Evolutionary conservation across 2,797 vertebrate species (phyloP).

Genomic region (Carapus acus): DNA sequence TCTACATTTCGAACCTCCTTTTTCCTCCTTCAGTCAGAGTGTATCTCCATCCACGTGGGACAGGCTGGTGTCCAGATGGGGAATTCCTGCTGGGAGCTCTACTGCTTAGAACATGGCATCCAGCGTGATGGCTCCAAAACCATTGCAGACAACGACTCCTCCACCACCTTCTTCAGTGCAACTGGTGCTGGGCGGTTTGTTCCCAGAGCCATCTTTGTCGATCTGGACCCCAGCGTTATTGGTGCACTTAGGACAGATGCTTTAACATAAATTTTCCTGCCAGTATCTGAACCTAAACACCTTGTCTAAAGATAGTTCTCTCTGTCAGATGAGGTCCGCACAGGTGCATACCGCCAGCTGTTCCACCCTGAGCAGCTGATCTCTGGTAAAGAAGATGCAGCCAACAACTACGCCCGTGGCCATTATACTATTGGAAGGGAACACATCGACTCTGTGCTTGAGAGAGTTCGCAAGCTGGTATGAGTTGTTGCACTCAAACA

Average conservation of each 20-base stretch:
- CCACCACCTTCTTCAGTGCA: slow-evolving; percentile 80
- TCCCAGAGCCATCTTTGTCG: slow-evolving; percentile 78
- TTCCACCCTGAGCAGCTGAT: slow-evolving; percentile 80
- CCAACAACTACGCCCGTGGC: slow-evolving; percentile 77
- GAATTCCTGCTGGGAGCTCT: slow-evolving; percentile 80
- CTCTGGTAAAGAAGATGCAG: slow-evolving; percentile 76
- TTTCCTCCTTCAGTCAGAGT: slow-evolving; percentile 67
- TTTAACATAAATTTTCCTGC: too few relatives aligned
- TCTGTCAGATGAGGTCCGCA: slow-evolving; percentile 69
- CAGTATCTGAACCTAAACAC: too few relatives aligned
- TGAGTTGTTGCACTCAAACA: background rate
- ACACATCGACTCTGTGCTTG: slow-evolving; percentile 73
- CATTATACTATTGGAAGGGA: slow-evolving; percentile 81
- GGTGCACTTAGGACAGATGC: slow-evolving; percentile 56
- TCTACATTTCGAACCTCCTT: background rate
- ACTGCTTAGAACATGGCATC: slow-evolving; percentile 78
- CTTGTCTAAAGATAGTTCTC: too few relatives aligned
- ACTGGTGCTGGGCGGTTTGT: slow-evolving; percentile 75
- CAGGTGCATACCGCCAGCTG: slow-evolving; percentile 72
- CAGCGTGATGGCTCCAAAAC: slow-evolving; percentile 73
- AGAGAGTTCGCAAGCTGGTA: slow-evolving; percentile 76
- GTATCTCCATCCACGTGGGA: slow-evolving; percentile 76
- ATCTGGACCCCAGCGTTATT: slow-evolving; percentile 78
- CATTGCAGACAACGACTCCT: slow-evolving; percentile 68
- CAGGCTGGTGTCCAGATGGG: slow-evolving; percentile 81